Base-by-base conservation (phyloP, 2,797 vertebrate species). In the Cirrhinus mrigala region DNA sequence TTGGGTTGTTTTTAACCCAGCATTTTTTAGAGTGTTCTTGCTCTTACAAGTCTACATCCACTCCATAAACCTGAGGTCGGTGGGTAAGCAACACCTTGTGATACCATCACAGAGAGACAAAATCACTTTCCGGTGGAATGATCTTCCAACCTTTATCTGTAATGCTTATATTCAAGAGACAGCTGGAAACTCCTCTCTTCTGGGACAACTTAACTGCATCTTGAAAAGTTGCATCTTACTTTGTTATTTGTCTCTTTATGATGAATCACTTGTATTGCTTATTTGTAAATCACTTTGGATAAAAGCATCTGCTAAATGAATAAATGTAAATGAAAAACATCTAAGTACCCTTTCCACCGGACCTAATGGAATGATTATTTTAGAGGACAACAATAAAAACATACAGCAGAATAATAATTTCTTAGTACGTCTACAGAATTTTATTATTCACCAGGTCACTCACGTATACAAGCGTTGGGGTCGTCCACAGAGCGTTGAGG, bases 381-480 rank as follows among this genome's bases (percentile, higher is more conserved):
- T n/a, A 77, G 33, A 58, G 5, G 27, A 6, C 73, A 76, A 56
- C 33, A 44, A 44, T 44, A 2, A 60, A 77, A 58, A 58, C 29
- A 40, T 56, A 16, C 22, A 40, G 40, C 18, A 18, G 14, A 69
- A 56, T 50, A 69, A 56, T 50, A 3, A 54, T 69, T 9, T 7
- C 2, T n/a, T 58, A 52, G 29, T 50, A 24, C 33, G 52, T 9
- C 27, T 66, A 24, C 3, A 37, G 4, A 14, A 79, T 56, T 66
- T 68, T 46, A 50, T 22, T 50, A n/a, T 64, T 87, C 77, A 46
- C 52, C 24, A n/a, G 44, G 18, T 76, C 29, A 90, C 96, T 91
- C 95, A 98, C 96, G 90, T 75, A 96, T 93, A 91, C 98, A 98
- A 0, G 90, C 91, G 0, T 89, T n/a, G 0, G 94, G 94, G 79